These are phyloP conservation scores for Scaptomyza pallida DNA, from an alignment of 1,140 invertebrate genomes.

Conservation along the genomic window DNA sequence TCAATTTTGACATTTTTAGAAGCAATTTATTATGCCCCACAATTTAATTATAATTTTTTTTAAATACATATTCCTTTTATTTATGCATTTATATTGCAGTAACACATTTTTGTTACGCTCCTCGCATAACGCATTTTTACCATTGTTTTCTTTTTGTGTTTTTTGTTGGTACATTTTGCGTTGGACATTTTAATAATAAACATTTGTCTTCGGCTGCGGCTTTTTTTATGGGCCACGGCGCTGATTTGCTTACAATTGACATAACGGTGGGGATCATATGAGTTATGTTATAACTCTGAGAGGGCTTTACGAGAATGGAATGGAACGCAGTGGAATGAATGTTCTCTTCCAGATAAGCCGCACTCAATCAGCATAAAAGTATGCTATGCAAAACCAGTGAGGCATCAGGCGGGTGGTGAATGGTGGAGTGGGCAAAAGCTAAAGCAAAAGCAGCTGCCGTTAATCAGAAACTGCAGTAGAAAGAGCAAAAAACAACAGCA, in stretches of 20 bases:
- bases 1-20: no score
- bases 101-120: slow-evolving; percentile 18
- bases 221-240: slow-evolving; percentile 60
- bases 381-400: slow-evolving; percentile 52
- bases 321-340: slow-evolving; percentile 1
- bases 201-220: slow-evolving; percentile 73
- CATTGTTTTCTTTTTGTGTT: slow-evolving; percentile 26
- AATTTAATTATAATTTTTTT: no score
- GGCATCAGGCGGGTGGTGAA: background rate
- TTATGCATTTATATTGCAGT: no score
- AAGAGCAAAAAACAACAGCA: slow-evolving; percentile 22
- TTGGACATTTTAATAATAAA: slow-evolving; percentile 75
- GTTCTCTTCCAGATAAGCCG: slow-evolving; percentile 65
- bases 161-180: slow-evolving; percentile 42
- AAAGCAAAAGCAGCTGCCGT: slow-evolving; percentile 52
- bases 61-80: no score
- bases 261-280: slow-evolving; percentile 67
- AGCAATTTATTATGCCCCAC: no score
- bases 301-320: slow-evolving; percentile 37
- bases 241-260: slow-evolving; percentile 81
- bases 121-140: slow-evolving; percentile 48
- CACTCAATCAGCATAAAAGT: slow-evolving; percentile 81
- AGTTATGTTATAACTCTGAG: slow-evolving; percentile 65
- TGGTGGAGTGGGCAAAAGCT: background rate
- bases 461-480: slow-evolving; percentile 60